Conservation (phyloP, 1,140 invertebrate genomes). For the Sesamia nonagrioides region DNA sequence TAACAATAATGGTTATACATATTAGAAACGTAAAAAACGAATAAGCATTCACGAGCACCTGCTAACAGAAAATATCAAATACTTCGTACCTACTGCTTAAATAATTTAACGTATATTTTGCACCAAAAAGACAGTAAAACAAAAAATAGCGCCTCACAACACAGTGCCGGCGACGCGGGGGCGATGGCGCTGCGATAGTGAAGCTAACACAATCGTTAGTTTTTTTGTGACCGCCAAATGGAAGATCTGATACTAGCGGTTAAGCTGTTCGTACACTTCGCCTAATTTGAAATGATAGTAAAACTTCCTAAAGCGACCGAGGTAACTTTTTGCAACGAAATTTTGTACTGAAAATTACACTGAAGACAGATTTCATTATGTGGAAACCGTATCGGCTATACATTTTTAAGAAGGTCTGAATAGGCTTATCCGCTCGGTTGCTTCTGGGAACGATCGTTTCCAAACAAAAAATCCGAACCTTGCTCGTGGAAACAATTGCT, state of each 20-base stretch:
- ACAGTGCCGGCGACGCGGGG: conserved; percentile 31
- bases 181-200: conserved; percentile 53
- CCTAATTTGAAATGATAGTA: background rate
- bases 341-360: no score
- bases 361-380: no score
- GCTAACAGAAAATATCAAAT: conserved; percentile 12
- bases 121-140: conserved; percentile 22
- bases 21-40: background rate
- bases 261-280: conserved; percentile 44
- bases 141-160: conserved; percentile 44
- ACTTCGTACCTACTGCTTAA: background rate
- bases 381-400: no score
- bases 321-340: no score
- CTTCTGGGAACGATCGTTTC: no score
- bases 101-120: conserved; percentile 36
- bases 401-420: no score
- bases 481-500: no score
- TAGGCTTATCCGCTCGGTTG: no score
- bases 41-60: background rate
- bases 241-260: conserved; percentile 50
- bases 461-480: no score
- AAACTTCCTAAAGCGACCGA: background rate
- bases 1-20: no score
- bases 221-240: conserved; percentile 55
- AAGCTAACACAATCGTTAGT: conserved; percentile 65